Evolutionary conservation across 2,888 invertebrate species (phyloP).

Genomic region (Ectropis crepuscularia): DNA sequence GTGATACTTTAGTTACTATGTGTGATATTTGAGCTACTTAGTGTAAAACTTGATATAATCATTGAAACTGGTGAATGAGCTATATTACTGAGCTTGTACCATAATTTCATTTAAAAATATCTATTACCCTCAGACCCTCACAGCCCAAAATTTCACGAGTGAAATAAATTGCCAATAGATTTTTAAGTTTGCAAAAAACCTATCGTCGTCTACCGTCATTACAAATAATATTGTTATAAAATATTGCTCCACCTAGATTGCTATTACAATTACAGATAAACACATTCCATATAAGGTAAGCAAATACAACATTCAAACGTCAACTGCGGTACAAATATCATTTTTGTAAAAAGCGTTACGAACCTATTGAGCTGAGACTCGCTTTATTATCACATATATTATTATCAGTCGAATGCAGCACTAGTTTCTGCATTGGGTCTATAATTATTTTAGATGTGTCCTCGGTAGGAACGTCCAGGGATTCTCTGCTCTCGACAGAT

Average conservation of each 20-base stretch:
- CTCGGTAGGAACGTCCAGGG: slow-evolving; percentile 48
- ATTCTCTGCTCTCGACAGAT: slow-evolving; percentile 50
- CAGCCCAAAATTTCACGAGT: no score
- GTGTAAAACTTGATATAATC: no score
- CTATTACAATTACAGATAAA: slow-evolving; percentile 45
- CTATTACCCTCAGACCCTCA: background rate
- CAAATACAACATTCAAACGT: slow-evolving; percentile 57
- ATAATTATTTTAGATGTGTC: slow-evolving; percentile 78
- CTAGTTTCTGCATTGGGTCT: slow-evolving; percentile 83
- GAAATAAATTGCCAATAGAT: background rate
- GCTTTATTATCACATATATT: slow-evolving; percentile 82
- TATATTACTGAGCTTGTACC: background rate
- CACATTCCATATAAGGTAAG: slow-evolving; percentile 52
- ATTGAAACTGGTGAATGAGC: no score
- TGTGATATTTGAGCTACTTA: no score
- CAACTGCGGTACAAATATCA: slow-evolving; percentile 64
- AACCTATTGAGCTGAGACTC: slow-evolving; percentile 80
- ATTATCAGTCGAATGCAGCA: slow-evolving; percentile 83
- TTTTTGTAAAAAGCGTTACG: slow-evolving; percentile 68
- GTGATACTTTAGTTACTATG: no score
- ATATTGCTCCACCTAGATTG: slow-evolving; percentile 50
- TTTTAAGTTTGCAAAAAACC: slow-evolving; percentile 22
- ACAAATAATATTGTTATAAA: slow-evolving; percentile 42
- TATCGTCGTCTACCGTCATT: slow-evolving; percentile 16
- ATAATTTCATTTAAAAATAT: background rate